Percentiles rank a stretch among this genome's conserved stretches.
phyloP scores from a whole-genome alignment of 2,797 vertebrate species.

The Sparus aurata region DNA sequence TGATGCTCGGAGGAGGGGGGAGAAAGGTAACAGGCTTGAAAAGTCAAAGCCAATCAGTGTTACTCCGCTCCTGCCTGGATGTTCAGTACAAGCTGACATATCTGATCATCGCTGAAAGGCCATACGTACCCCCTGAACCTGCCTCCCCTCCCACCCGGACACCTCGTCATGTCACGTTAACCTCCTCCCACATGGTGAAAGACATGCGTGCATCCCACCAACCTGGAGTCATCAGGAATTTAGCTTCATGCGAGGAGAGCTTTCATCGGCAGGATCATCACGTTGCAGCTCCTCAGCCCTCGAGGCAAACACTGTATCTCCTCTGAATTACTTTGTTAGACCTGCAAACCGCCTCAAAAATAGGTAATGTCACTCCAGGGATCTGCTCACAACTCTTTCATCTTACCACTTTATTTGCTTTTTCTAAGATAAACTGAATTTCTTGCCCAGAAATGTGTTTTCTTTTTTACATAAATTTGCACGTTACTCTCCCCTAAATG shows the following conservation, averaged over 20 bases:
- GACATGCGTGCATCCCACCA: slow-evolving; percentile 38
- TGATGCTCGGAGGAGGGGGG: slow-evolving; percentile 1
- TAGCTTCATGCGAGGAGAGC: slow-evolving; percentile 27
- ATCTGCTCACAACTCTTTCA: slow-evolving; percentile 30
- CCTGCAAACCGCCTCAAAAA: slow-evolving; percentile 40
- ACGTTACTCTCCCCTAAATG: background rate
- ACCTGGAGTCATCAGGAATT: slow-evolving; percentile 42
- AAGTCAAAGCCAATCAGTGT: slow-evolving; percentile 62
- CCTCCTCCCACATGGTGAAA: slow-evolving; percentile 9
- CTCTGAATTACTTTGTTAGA: slow-evolving; percentile 50
- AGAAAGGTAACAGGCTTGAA: slow-evolving; percentile 49
- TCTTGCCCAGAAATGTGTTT: background rate
- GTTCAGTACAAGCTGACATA: slow-evolving; percentile 61
- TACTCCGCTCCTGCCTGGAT: slow-evolving; percentile 34
- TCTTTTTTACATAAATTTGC: background rate
- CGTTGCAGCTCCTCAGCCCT: slow-evolving; percentile 33
- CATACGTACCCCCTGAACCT: slow-evolving; percentile 19
- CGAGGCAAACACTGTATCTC: slow-evolving; percentile 38
- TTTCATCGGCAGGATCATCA: slow-evolving; percentile 33
- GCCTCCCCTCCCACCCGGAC: background rate
- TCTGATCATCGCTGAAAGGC: slow-evolving; percentile 54
- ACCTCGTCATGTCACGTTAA: slow-evolving; percentile 65
- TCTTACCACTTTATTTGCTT: slow-evolving; percentile 12
- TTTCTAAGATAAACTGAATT: slow-evolving; percentile 13
- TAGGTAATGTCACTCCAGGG: slow-evolving; percentile 32